Evolutionary conservation across 92 coral and sea anemone species (phyloP), one percentile per base, ranked within the genome.

Genomic region (Siderastrea siderea): DNA sequence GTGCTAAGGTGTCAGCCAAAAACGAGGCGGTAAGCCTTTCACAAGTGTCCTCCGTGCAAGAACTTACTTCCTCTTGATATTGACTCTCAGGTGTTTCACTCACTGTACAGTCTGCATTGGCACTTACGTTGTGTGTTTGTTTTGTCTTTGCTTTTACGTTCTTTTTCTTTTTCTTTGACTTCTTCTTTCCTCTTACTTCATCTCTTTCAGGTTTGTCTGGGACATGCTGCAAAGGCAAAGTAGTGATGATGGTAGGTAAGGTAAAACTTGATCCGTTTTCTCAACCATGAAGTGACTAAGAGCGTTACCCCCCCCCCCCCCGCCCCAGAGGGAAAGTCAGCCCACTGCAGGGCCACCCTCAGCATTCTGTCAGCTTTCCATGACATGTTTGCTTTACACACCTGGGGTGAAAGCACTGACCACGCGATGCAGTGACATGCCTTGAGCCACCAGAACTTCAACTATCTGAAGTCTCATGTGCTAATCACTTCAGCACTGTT

Each of bases 161-260:
- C 69, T 53, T 43, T 77, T 44, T 75, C 26, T 63, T 80, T 79
- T 79, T 88, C 82, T 65, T 49, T 26, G 68, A 48, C 66, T 53
- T 78, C 68, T 71, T 59, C 60, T 73, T 83, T 67, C 62, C 17
- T 49, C 67, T 87, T 64, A 58, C 43, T 43, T 54, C 17, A 9
- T 54, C 70, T 55, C 51, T 63, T 47, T 47, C 54, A 10, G 69
- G 68, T 13, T 60, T 44, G 26, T 17, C 16, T 71, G 78, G 51
- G 43, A 46, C 3, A 51, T 8, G 44, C 71, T 81, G 68, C 77
- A 82, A 50, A 19, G 38, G 38, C 60, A 72, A 54, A 68, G 6
- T 52, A 9, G 64, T 6, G 14, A 58, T 59, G 14, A 75, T n/a
- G 14, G n/a, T 16, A 4, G 17, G 43, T 55, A 7, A 82, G 26